Evolutionary conservation across 2,113 vertebrate genomes (phyloP).

Genomic region (Rhegmatorhina hoffmannsi): DNA sequence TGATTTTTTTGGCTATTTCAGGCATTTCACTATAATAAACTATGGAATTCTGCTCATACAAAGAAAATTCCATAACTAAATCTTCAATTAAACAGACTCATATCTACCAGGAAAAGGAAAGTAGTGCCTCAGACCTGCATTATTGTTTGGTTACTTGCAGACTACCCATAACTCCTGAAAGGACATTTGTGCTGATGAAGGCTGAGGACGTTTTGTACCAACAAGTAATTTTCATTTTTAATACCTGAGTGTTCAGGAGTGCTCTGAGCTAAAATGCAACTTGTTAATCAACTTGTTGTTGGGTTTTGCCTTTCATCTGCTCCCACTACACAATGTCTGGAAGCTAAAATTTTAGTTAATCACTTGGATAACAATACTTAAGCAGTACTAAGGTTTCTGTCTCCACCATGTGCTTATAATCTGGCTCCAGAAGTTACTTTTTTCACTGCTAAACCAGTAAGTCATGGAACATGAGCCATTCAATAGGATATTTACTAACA

Average conservation of each 20-base stretch:
- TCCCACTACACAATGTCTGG: not conserved
- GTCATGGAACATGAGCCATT: not conserved
- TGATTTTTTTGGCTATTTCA: slow-evolving; percentile 15
- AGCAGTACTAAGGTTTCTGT: not conserved
- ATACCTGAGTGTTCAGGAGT: not conserved
- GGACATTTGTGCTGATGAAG: not conserved
- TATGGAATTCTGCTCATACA: slow-evolving; percentile 40
- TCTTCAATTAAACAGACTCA: slow-evolving; percentile 40
- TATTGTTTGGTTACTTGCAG: not conserved
- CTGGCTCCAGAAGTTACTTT: not conserved
- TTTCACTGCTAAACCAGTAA: not conserved
- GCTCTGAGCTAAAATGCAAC: not conserved
- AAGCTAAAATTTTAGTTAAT: not conserved
- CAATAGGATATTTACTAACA: not conserved
- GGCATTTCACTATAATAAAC: slow-evolving; percentile 60
- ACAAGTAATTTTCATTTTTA: not conserved
- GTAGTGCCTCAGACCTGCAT: not conserved
- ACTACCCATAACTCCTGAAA: not conserved
- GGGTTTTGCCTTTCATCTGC: not conserved
- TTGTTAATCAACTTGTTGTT: not conserved
- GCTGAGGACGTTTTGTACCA: not conserved
- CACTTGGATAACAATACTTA: not conserved
- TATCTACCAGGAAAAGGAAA: not conserved
- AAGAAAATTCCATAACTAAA: slow-evolving; percentile 24
- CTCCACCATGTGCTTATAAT: not conserved